Conservation (phyloP, 2,888 invertebrate genomes). For the Ornithoptera alexandrae region DNA sequence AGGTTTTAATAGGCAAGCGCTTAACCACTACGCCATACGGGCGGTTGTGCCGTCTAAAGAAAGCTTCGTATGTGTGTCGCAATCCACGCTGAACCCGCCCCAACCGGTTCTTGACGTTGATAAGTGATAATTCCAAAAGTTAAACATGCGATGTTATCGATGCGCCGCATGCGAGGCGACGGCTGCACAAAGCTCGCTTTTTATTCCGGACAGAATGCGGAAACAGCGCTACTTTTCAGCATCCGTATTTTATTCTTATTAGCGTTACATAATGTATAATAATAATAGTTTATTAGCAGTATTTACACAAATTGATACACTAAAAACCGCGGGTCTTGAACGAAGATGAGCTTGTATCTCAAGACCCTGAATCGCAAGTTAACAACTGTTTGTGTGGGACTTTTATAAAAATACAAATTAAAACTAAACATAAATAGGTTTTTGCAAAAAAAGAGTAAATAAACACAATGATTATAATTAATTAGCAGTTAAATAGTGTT, state of each 20-base stretch:
- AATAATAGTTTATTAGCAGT: too few relatives aligned
- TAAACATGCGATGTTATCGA: slow-evolving; percentile 33
- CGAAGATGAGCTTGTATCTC: too few relatives aligned
- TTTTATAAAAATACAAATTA: too few relatives aligned
- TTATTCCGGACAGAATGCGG: background rate
- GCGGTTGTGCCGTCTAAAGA: slow-evolving; percentile 59
- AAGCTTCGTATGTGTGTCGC: slow-evolving; percentile 67
- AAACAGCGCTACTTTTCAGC: background rate
- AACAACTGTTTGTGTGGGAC: too few relatives aligned
- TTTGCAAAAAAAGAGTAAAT: too few relatives aligned
- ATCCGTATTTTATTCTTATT: background rate
- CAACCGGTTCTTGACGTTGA: slow-evolving; percentile 50
- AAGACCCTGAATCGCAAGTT: too few relatives aligned
- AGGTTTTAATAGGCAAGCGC: too few relatives aligned
- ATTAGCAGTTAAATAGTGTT: too few relatives aligned
- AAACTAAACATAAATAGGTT: too few relatives aligned
- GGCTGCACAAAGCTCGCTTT: slow-evolving; percentile 34
- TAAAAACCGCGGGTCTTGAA: too few relatives aligned
- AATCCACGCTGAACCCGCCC: slow-evolving; percentile 66
- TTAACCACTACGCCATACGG: slow-evolving; percentile 31
- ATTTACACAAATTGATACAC: too few relatives aligned
- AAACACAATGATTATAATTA: too few relatives aligned
- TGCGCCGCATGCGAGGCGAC: slow-evolving; percentile 38
- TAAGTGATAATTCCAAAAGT: slow-evolving; percentile 44
- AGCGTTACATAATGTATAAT: background rate